Conservation (phyloP, 1,140 invertebrate genomes). For the Caenorhabditis latens region DNA sequence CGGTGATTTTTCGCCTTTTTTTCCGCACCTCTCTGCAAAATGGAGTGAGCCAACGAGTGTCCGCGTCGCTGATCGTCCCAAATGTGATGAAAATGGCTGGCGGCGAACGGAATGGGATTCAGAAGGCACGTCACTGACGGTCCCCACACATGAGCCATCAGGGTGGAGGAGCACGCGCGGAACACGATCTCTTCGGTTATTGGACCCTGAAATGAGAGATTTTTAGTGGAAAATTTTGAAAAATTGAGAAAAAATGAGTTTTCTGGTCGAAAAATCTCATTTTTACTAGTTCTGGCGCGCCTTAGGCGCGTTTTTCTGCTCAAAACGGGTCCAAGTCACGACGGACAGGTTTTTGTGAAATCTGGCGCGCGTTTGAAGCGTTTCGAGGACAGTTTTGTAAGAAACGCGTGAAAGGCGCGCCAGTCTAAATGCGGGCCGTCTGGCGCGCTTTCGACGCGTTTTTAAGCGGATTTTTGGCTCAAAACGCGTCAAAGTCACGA, state of each 20-base stretch:
- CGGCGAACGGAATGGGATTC: slow-evolving; percentile 34
- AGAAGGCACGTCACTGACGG: not conserved
- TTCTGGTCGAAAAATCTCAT: not conserved
- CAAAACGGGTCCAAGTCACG: not conserved
- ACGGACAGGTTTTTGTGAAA: too few relatives aligned
- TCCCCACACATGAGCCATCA: slow-evolving; percentile 10
- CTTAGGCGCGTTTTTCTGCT: too few relatives aligned
- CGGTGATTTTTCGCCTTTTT: too few relatives aligned
- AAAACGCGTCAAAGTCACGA: too few relatives aligned
- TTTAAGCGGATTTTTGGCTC: too few relatives aligned
- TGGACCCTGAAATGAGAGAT: slow-evolving; percentile 28
- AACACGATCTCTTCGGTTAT: slow-evolving; percentile 58
- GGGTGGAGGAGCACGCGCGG: slow-evolving; percentile 26
- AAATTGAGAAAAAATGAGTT: not conserved
- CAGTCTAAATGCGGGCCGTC: too few relatives aligned
- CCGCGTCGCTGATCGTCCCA: slow-evolving; percentile 20
- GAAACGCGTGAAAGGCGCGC: too few relatives aligned
- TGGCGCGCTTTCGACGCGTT: too few relatives aligned
- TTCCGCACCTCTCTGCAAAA: slow-evolving; percentile 21
- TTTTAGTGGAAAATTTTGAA: not conserved
- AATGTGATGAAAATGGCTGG: slow-evolving; percentile 50
- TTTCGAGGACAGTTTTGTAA: too few relatives aligned
- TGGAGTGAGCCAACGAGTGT: not conserved
- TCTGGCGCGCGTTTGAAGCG: too few relatives aligned
- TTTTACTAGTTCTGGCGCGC: too few relatives aligned